Evolutionary conservation across 2,113 vertebrate genomes (phyloP).

Genomic region (Pterocles gutturalis): DNA sequence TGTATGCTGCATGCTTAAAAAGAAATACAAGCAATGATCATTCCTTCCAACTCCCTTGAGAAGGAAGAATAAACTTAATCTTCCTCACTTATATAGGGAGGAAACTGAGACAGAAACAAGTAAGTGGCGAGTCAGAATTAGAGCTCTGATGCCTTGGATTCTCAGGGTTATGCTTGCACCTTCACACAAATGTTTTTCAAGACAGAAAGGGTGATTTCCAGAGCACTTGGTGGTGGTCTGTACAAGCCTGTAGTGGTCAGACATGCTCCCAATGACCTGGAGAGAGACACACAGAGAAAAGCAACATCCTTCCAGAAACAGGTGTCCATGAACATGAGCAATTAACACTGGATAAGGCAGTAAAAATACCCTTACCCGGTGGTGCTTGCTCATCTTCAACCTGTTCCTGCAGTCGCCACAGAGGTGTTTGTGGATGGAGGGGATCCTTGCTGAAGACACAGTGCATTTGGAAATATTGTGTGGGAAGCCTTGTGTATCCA

Average conservation of each 20-base stretch:
- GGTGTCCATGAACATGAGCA: not conserved
- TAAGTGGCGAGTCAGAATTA: constrained; percentile 9
- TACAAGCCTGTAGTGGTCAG: not conserved
- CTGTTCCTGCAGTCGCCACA: not conserved
- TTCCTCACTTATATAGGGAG: not conserved
- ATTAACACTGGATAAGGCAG: not conserved
- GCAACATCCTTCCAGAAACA: not conserved
- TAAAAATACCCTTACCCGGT: not conserved
- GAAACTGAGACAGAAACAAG: not conserved
- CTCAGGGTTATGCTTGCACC: accelerated
- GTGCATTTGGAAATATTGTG: not conserved
- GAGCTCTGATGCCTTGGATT: not conserved
- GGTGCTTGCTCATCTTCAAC: not conserved
- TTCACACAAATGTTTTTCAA: not conserved
- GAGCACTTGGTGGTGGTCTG: not conserved
- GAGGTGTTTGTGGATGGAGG: not conserved
- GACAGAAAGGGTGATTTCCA: not conserved
- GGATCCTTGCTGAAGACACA: not conserved
- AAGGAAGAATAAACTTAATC: not conserved
- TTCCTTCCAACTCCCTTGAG: not conserved
- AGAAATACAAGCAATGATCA: not conserved
- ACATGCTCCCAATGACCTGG: not conserved
- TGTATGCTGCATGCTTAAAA: not conserved
- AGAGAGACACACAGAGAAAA: not conserved
- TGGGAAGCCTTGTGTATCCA: not conserved